These are phyloP conservation scores for Periparus ater DNA, from an alignment of 2,797 vertebrate genomes.

Conservation along the genomic window DNA sequence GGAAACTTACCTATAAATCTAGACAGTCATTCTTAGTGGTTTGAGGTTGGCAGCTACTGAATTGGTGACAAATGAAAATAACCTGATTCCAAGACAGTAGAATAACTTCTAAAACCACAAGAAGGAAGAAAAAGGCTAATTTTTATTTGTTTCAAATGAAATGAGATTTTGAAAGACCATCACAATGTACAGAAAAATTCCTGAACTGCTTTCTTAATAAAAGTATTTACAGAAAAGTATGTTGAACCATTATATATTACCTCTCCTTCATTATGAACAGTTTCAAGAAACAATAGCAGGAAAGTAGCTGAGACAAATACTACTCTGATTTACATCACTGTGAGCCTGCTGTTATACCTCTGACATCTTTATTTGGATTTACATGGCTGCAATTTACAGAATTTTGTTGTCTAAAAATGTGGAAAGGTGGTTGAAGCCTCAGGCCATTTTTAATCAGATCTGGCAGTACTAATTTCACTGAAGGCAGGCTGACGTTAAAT, in stretches of 20 bases:
- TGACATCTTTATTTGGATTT: background rate
- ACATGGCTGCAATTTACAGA: background rate
- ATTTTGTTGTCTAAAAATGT: background rate
- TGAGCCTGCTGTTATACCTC: background rate
- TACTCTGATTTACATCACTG: background rate
- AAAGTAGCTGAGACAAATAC: background rate
- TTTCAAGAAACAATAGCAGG: background rate
- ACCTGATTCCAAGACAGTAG: background rate
- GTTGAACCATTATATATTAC: background rate
- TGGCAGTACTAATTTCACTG: background rate
- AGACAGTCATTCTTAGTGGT: background rate
- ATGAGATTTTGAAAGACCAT: background rate
- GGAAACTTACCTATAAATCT: background rate
- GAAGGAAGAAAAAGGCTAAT: background rate
- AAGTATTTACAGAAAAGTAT: background rate
- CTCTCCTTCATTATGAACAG: background rate
- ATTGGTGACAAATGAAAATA: background rate
- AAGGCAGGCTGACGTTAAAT: background rate
- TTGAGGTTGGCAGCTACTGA: background rate
- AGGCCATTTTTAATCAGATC: constrained; percentile 35
- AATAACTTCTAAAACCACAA: background rate
- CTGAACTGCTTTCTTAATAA: background rate
- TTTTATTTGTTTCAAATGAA: background rate
- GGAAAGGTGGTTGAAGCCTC: constrained; percentile 7
- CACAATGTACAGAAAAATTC: background rate